Evolutionary conservation across 1,140 invertebrate species (phyloP).

Genomic region (Achatina immaculata): DNA sequence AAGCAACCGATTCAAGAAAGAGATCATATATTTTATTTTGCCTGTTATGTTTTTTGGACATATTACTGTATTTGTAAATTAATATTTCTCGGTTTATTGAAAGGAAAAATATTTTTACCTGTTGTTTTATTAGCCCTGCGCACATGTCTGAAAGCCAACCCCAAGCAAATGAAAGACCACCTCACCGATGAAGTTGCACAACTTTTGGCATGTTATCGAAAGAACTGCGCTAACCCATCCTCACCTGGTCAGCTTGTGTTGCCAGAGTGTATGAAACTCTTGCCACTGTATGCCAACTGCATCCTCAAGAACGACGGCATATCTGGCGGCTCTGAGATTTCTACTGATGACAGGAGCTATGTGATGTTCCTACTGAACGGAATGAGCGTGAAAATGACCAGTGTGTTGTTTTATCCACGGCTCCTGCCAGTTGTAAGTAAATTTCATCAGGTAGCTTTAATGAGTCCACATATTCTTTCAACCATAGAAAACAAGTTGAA

Average conservation of each 20-base stretch:
- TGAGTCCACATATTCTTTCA: too few species aligned
- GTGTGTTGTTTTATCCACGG: slow-evolving; percentile 90
- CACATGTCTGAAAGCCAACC: slow-evolving; percentile 66
- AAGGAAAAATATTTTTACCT: too few species aligned
- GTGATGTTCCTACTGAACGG: slow-evolving; percentile 86
- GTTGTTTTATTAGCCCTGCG: slow-evolving; percentile 61
- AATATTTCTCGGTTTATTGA: too few species aligned
- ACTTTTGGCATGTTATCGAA: slow-evolving; percentile 92
- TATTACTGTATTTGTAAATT: too few species aligned
- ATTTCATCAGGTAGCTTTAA: too few species aligned
- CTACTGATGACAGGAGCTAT: slow-evolving; percentile 90
- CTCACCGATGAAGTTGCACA: slow-evolving; percentile 82
- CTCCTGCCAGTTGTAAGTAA: slow-evolving; percentile 80
- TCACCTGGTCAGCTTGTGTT: slow-evolving; percentile 95
- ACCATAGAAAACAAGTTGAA: too few species aligned
- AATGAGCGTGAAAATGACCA: slow-evolving; percentile 85
- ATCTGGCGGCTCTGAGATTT: slow-evolving; percentile 80
- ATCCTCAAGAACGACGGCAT: slow-evolving; percentile 92
- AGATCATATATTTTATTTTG: too few species aligned
- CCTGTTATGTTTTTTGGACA: too few species aligned
- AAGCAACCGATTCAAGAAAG: too few species aligned
- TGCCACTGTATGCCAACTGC: slow-evolving; percentile 96
- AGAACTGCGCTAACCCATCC: slow-evolving; percentile 92
- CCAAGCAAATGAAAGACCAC: slow-evolving; percentile 76
- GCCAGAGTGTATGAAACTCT: slow-evolving; percentile 96